phyloP scores from a whole-genome alignment of 2,888 invertebrate species.

The Lochmaea crataegi region DNA sequence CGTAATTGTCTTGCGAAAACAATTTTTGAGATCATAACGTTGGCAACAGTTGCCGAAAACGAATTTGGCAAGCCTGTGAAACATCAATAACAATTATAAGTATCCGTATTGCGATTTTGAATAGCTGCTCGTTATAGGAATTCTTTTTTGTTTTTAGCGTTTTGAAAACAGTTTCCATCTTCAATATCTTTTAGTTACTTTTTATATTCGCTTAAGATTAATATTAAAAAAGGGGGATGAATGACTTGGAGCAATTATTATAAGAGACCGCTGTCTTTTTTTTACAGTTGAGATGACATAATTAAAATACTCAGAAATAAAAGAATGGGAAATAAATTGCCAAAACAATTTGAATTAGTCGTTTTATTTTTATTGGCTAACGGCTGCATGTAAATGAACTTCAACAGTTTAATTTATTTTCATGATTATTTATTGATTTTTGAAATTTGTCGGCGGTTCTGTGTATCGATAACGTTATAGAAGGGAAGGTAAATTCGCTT shows the following conservation, averaged over 20 bases:
- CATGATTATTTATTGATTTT: not conserved
- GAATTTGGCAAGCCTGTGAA: constrained; percentile 42
- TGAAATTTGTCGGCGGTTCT: not conserved
- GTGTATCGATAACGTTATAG: no score
- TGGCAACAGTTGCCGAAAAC: constrained; percentile 50
- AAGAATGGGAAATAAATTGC: not conserved
- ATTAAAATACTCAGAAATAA: not conserved
- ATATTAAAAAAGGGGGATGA: not conserved
- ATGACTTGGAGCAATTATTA: not conserved
- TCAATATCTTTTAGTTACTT: not conserved
- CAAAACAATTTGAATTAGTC: not conserved
- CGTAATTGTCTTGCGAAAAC: constrained; percentile 47
- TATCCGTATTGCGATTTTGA: constrained; percentile 50
- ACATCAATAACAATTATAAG: constrained; percentile 49
- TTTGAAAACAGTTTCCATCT: not conserved
- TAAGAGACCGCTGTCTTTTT: not conserved
- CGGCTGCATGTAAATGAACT: not conserved
- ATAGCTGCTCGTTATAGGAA: constrained; percentile 32
- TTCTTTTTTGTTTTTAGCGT: not conserved
- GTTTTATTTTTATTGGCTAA: not conserved
- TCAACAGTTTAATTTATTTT: not conserved
- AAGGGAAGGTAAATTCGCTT: no score
- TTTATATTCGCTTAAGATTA: not conserved
- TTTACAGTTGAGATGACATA: not conserved
- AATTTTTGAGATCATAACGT: constrained; percentile 49